Evolutionary conservation across 2,888 invertebrate species (phyloP), one percentile per base, ranked within the genome.

Genomic region (Punctoribates punctum): DNA sequence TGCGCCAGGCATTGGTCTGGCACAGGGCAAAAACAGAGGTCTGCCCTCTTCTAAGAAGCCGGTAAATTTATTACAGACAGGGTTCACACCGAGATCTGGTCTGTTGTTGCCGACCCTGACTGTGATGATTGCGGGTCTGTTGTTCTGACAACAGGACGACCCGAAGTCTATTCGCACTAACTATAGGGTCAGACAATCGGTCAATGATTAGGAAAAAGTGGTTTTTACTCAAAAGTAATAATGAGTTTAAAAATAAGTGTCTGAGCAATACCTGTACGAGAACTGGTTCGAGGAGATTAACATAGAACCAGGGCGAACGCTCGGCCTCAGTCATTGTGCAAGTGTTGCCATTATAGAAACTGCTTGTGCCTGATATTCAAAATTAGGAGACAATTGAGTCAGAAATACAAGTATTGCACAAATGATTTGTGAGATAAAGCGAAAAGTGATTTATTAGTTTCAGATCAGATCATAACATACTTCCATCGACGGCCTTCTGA

Each of bases 1-100:
- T 11, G 95, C 95, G 0, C 94, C 94, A 0, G 94, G 93, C 93
- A 94, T 94, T 0, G 94, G 94, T 0, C 94, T 94, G 84, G 94
- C 94, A 86, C 95, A 95, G 0, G 95, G 94, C 73, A 95, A 85
- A 85, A 94, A 95, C 8, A 95, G 86, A 0, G 95, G 94, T 82
- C 94, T 92, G 0, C 94, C 94, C 83, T 94, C 94, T 83, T 94
- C 81, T 51, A 81, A 78, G 65, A 78, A 79, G 9, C 81, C 81
- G 4, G 79, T 92, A 85, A 92, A 95, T 5, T 92, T 88, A 85
- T 94, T 95, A 85, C 95, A 95, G 81, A 95, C 89, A 0, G 94
- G 94, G 84, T 95, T 95, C 29, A 91, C 93, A 77, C 92, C 94
- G 78, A 94, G 86, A 84, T 95, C 95, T 0, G 95, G 95, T 0